Evolutionary conservation across 1,140 invertebrate genomes (phyloP).

Genomic region (Drusus annulatus): DNA sequence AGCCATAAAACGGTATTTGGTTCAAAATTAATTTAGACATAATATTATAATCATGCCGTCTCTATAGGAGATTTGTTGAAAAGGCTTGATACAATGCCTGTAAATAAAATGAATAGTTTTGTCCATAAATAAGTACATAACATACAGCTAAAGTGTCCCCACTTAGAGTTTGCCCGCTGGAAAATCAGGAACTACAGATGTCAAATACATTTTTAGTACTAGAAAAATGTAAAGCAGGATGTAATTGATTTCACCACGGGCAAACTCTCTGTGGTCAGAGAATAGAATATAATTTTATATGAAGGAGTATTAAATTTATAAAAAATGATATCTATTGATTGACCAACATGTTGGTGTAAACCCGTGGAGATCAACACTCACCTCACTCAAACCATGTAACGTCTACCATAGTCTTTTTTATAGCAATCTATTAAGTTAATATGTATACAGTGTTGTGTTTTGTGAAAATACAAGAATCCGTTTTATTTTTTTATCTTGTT

Average conservation of each 20-base stretch:
- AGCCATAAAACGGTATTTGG: not conserved
- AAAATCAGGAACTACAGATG: too few species aligned
- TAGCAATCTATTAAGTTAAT: not conserved
- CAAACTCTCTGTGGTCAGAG: too few species aligned
- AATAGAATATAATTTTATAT: not conserved
- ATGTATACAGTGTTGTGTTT: not conserved
- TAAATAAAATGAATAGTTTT: too few species aligned
- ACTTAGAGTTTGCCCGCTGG: too few species aligned
- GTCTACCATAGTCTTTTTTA: not conserved
- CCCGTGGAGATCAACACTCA: not conserved
- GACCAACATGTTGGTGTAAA: not conserved
- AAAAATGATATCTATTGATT: slow-evolving; percentile 16
- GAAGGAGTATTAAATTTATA: slow-evolving; percentile 9
- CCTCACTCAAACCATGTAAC: not conserved
- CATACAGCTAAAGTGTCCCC: too few species aligned
- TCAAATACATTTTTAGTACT: too few species aligned
- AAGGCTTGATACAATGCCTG: too few species aligned
- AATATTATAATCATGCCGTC: not conserved
- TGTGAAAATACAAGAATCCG: not conserved
- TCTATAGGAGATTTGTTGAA: too few species aligned
- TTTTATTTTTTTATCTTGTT: slow-evolving; percentile 31
- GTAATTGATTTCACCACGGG: too few species aligned
- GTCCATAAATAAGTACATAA: too few species aligned
- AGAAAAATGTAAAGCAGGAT: too few species aligned
- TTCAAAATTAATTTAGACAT: not conserved